Percentiles rank a stretch among this genome's conserved stretches.
phyloP scores from a whole-genome alignment of 1,140 invertebrate species.

The Nephotettix cincticeps region DNA sequence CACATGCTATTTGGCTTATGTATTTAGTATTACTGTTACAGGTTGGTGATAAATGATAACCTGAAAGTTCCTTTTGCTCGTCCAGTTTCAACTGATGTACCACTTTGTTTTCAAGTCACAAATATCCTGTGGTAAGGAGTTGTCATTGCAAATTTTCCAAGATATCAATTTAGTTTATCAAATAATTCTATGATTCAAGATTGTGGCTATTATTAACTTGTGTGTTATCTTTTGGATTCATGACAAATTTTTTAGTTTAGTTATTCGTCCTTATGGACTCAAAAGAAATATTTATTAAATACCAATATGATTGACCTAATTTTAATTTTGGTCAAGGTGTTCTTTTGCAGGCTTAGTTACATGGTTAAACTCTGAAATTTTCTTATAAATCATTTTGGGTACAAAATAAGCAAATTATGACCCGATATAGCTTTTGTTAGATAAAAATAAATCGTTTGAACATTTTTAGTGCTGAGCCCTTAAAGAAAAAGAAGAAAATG shows the following conservation, averaged over 20 bases:
- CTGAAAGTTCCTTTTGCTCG: not conserved
- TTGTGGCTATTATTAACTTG: not conserved
- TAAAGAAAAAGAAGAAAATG: constrained; percentile 85
- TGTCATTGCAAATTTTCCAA: not conserved
- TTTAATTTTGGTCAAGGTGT: not conserved
- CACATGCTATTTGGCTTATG: not conserved
- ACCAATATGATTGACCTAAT: not conserved
- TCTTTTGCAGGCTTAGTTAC: not conserved
- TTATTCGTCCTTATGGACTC: not conserved
- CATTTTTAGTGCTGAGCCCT: constrained; percentile 66
- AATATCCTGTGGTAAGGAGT: not conserved
- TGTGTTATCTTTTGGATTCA: not conserved
- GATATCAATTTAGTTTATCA: not conserved
- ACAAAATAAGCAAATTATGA: not conserved
- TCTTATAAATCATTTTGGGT: not conserved
- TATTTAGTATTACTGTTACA: too few species aligned
- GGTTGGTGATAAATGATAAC: not conserved
- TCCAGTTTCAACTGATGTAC: not conserved
- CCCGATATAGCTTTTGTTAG: too few species aligned
- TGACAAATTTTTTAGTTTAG: not conserved
- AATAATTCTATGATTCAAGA: not conserved
- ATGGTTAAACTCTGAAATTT: not conserved
- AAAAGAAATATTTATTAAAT: not conserved
- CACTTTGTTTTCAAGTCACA: not conserved
- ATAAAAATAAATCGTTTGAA: not conserved